Evolutionary conservation across 2,888 invertebrate species (phyloP).

Genomic region (Standfussiana lucernea): DNA sequence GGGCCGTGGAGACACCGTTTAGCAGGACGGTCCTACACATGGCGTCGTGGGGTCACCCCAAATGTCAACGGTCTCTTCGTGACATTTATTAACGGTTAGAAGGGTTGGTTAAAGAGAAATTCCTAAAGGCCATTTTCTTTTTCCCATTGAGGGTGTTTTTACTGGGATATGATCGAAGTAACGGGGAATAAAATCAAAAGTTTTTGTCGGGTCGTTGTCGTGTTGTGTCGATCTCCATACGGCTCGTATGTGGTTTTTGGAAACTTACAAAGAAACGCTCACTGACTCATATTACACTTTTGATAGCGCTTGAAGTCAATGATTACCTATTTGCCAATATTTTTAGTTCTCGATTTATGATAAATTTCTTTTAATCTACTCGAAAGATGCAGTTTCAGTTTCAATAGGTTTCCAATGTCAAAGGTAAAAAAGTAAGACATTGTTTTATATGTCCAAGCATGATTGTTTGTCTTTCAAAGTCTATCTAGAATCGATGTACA

Average conservation of each 20-base stretch:
- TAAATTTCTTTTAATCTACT: background rate
- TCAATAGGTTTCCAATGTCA: background rate
- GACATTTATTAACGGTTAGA: slow-evolving; percentile 88
- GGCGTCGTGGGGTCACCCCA: slow-evolving; percentile 71
- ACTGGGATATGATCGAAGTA: slow-evolving; percentile 65
- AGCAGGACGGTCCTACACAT: slow-evolving; percentile 71
- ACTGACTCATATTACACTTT: background rate
- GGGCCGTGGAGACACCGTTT: slow-evolving; percentile 73
- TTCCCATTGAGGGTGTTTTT: slow-evolving; percentile 75
- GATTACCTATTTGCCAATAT: background rate
- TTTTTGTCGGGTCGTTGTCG: slow-evolving; percentile 52
- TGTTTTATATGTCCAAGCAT: background rate
- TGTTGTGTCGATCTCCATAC: slow-evolving; percentile 1
- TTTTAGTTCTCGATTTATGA: background rate
- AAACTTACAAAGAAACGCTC: background rate
- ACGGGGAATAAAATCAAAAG: slow-evolving; percentile 65
- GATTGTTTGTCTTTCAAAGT: background rate
- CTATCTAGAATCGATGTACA: background rate
- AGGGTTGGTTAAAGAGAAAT: slow-evolving; percentile 82
- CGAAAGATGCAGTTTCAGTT: background rate
- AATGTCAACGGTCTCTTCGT: slow-evolving; percentile 80
- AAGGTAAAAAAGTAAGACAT: background rate
- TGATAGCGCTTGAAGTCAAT: background rate
- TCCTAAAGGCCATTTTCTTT: slow-evolving; percentile 79
- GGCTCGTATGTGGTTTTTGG: background rate